Evolutionary conservation across 2,888 invertebrate species (phyloP), one percentile per base, ranked within the genome.

Genomic region (Glaucopsyche alexis): DNA sequence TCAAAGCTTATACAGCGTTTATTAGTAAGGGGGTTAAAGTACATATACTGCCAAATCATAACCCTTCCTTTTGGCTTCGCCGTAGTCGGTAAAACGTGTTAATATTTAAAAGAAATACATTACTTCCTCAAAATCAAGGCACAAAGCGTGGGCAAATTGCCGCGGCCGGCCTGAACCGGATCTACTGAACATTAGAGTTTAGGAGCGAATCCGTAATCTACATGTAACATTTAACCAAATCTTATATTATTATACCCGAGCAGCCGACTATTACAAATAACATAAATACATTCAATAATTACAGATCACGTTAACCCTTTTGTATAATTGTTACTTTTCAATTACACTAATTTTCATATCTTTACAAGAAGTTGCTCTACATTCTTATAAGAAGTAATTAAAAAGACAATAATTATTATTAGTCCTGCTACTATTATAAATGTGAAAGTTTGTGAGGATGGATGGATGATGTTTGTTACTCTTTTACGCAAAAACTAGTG

Each of bases 151-250:
- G 42, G 66, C 9, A 42, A 66, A 60, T 60, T 38, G 29, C 11
- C 42, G 42, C 50, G 50, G 11, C 50, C n/a, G 13, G 0, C 4
- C n/a, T 1, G 0, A 66, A 42, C 66, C 42, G 66, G 66, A 66
- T 66, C 42, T 66, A 42, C 40, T 65, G 55, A 65, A 38, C 65
- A n/a, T 65, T 65, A 65, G 40, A n/a, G 40, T 65, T 65, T 40
- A 13, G 65, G 8, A 40, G 8, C n/a, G 40, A 40, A 29, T 7
- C 40, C 14, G 40, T 40, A 65, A 65, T 65, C 13, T 60, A 13
- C 55, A 19, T 60, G 55, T 60, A 14, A 49, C 49, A 49, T 49
- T 60, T 6, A 55, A 55, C 55, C 55, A 60, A 60, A 60, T 60
- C 55, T 13, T 11, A 60, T 55, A 6, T 60, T 55, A 19, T 55